A percentile compares a stretch with the other conserved stretches of the same genome.
Evolutionary conservation across 2,113 vertebrate species (phyloP).

Genomic region (Toxotes chatareus): DNA sequence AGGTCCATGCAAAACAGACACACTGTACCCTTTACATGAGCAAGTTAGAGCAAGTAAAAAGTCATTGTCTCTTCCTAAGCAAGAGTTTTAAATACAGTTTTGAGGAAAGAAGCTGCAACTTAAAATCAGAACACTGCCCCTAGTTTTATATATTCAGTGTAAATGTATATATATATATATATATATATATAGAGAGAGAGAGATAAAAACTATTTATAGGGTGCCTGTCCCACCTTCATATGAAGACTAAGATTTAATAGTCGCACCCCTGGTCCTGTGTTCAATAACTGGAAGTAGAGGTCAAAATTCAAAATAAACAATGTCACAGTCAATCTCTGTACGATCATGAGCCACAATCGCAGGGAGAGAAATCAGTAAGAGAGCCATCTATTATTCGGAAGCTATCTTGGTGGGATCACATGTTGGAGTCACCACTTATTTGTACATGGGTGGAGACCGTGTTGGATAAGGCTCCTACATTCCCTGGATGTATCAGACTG

Average conservation of each 20-base stretch:
- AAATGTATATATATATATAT: background rate
- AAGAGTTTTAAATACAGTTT: background rate
- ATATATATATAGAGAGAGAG: too few species aligned
- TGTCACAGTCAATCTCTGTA: constrained; percentile 35
- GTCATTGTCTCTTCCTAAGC: background rate
- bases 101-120: background rate
- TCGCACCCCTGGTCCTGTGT: background rate
- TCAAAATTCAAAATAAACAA: constrained; percentile 35
- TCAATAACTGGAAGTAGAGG: constrained; percentile 19
- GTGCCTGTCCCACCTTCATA: background rate
- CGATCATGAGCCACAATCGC: constrained; percentile 10
- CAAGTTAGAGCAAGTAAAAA: background rate
- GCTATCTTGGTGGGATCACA: constrained; percentile 45
- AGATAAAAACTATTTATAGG: too few species aligned
- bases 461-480: constrained; percentile 44
- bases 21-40: background rate
- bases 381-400: constrained; percentile 59
- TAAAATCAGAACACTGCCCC: background rate
- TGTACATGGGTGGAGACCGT: constrained; percentile 34
- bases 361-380: constrained; percentile 25
- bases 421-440: constrained; percentile 57
- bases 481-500: constrained; percentile 31
- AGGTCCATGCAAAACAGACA: background rate
- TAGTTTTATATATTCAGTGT: background rate
- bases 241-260: constrained; percentile 7